These are phyloP conservation scores for Panthera tigris DNA, from an alignment of 2,113 vertebrate species.

Conservation along the genomic window DNA sequence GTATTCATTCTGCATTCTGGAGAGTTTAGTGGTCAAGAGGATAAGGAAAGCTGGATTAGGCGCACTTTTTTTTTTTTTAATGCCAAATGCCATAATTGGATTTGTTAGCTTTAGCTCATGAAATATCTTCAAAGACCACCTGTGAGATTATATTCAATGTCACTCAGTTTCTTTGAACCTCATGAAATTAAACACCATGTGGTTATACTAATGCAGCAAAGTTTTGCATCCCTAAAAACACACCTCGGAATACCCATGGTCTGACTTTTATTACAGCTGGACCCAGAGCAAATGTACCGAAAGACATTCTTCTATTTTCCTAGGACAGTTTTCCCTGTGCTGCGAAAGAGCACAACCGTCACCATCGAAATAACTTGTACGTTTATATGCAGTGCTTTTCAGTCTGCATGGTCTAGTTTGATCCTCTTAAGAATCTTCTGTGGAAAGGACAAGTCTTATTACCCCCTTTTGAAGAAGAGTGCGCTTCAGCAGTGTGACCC, in stretches of 20 bases:
- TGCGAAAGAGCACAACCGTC: background rate
- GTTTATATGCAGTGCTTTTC: background rate
- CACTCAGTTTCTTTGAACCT: slow-evolving; percentile 30
- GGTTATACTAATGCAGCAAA: background rate
- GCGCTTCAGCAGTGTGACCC: background rate
- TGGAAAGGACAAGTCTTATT: background rate
- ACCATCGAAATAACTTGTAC: background rate
- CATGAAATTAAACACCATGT: slow-evolving; percentile 1
- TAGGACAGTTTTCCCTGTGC: background rate
- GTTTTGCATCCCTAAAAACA: slow-evolving; percentile 24
- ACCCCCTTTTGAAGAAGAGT: background rate
- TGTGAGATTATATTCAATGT: background rate
- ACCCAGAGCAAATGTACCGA: background rate
- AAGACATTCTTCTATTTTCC: background rate
- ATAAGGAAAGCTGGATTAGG: slow-evolving; percentile 40
- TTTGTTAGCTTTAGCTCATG: slow-evolving; percentile 24
- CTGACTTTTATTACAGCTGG: background rate
- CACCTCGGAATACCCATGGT: background rate
- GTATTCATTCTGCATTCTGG: background rate
- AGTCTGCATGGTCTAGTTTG: background rate
- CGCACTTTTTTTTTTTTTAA: background rate
- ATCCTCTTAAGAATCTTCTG: background rate
- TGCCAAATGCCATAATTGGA: slow-evolving; percentile 31
- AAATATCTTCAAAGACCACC: slow-evolving; percentile 16
- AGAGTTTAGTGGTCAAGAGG: background rate